Percentiles rank a stretch among this genome's conserved stretches.
Conservation (phyloP, 1,140 invertebrate genomes). For the Eulimnadia texana region DNA sequence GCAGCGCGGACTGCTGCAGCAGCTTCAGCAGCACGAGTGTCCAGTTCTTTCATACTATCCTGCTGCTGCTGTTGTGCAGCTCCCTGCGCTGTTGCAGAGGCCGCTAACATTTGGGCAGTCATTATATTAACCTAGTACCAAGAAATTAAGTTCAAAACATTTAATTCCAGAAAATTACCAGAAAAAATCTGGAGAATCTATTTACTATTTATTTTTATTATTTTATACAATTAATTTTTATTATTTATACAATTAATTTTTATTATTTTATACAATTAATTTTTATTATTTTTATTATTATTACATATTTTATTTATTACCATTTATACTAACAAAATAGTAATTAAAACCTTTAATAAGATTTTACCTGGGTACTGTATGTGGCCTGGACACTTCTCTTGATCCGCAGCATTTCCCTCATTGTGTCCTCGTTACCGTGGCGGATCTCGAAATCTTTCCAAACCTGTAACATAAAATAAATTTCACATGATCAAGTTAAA, state of each 20-base stretch:
- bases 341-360: neutral
- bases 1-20: neutral
- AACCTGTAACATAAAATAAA: conserved; percentile 48
- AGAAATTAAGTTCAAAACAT: neutral
- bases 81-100: conserved; percentile 45
- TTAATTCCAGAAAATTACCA: neutral
- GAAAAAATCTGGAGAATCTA: neutral
- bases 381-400: conserved; percentile 93
- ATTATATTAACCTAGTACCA: conserved; percentile 69
- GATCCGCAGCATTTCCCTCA: conserved; percentile 96
- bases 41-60: conserved; percentile 74
- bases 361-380: conserved; percentile 78
- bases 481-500: too few species aligned
- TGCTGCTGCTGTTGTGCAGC: conserved; percentile 48
- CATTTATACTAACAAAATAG: neutral
- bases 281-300: neutral
- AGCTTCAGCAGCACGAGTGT: conserved; percentile 54
- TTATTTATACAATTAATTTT: neutral
- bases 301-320: neutral
- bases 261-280: neutral
- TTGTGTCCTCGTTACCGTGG: conserved; percentile 99
- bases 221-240: neutral
- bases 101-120: conserved; percentile 89
- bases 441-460: conserved; percentile 99
- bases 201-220: neutral